phyloP scores from a whole-genome alignment of 2,888 invertebrate genomes.

The Mythimna ferrago region DNA sequence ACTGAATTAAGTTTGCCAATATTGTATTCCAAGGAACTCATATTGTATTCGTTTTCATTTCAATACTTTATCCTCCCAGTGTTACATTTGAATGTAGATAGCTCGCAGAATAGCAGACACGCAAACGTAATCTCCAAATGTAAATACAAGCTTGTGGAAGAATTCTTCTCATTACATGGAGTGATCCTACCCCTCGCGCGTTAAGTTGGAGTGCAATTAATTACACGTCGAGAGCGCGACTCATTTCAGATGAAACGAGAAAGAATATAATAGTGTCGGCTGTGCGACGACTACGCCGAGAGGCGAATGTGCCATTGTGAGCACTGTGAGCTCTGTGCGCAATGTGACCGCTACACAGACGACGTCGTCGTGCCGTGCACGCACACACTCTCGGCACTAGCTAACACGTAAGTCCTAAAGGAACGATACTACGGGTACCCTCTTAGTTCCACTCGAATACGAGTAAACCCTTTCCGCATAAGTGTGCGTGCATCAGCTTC shows the following conservation, averaged over 20 bases:
- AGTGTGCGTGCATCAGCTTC: conserved; percentile 12
- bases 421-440: background rate
- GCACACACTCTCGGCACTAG: conserved; percentile 17
- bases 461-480: background rate
- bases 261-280: conserved; percentile 60
- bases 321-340: conserved; percentile 13
- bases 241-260: conserved; percentile 55
- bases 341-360: background rate
- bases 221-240: conserved; percentile 57
- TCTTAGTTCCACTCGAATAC: conserved; percentile 1
- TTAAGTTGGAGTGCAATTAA: conserved; percentile 64
- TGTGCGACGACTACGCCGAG: conserved; percentile 17
- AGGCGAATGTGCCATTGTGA: conserved; percentile 33
- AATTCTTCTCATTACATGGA: conserved; percentile 56
- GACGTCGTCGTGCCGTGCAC: conserved; percentile 1
- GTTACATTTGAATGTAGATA: conserved; percentile 25
- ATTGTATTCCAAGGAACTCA: background rate
- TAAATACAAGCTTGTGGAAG: conserved; percentile 52
- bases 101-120: conserved; percentile 16
- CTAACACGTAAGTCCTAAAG: background rate
- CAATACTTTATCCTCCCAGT: conserved; percentile 1
- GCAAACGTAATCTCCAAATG: conserved; percentile 47
- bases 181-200: conserved; percentile 53
- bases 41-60: conserved; percentile 13
- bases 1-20: conserved; percentile 4